Evolutionary conservation across 2,797 vertebrate genomes (phyloP).

Genomic region (Spinus pinus): DNA sequence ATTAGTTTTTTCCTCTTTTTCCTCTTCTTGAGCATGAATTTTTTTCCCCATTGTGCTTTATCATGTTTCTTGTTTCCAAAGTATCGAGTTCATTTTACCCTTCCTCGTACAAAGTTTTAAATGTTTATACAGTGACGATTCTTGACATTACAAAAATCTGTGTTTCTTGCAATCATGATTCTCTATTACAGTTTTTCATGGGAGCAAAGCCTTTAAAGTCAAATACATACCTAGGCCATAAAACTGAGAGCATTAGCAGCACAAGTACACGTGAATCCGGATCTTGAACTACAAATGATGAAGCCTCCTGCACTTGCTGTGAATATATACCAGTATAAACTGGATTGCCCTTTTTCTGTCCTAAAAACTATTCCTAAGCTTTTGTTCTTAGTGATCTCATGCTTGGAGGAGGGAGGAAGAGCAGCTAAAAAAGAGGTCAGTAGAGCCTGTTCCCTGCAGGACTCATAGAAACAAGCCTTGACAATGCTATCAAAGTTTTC

Average conservation of each 20-base stretch:
- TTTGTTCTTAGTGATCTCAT: background rate
- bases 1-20: background rate
- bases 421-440: background rate
- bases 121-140: background rate
- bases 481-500: background rate
- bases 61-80: background rate
- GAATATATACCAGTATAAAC: background rate
- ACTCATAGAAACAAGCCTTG: background rate
- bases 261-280: background rate
- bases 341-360: background rate
- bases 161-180: background rate
- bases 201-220: background rate
- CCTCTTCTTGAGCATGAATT: background rate
- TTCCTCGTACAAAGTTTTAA: background rate
- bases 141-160: background rate
- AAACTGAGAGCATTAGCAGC: background rate
- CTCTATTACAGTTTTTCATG: background rate
- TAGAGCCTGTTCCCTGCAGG: background rate
- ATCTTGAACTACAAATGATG: background rate
- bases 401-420: background rate
- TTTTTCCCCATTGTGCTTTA: background rate
- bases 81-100: background rate
- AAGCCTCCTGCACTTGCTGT: background rate
- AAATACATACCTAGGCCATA: background rate
- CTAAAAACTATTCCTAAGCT: background rate